Evolutionary conservation across 2,888 invertebrate genomes (phyloP).

Genomic region (Anarsia innoxiella): DNA sequence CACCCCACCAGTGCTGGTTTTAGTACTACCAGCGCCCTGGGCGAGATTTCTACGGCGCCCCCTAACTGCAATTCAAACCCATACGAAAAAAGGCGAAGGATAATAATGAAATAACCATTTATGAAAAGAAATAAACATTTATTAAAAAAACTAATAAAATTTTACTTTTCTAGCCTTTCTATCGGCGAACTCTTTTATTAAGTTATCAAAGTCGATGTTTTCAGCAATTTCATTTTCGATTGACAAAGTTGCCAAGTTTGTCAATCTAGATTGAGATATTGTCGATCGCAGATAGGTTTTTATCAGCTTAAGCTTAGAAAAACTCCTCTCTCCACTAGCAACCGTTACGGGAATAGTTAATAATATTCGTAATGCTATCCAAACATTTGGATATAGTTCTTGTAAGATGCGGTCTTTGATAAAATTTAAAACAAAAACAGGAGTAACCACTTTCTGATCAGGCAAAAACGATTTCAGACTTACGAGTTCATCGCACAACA

Average conservation of each 20-base stretch:
- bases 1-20: too few species aligned
- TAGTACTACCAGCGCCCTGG: too few species aligned
- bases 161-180: constrained; percentile 24
- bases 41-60: not conserved
- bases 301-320: constrained; percentile 13
- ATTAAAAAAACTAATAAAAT: constrained; percentile 16
- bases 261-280: constrained; percentile 22
- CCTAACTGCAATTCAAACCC: too few species aligned
- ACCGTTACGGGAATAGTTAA: constrained; percentile 15
- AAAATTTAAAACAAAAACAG: constrained; percentile 18
- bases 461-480: constrained; percentile 19
- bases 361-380: constrained; percentile 20
- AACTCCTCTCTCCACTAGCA: constrained; percentile 11
- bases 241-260: constrained; percentile 26
- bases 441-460: constrained; percentile 16
- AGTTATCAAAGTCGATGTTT: constrained; percentile 21
- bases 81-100: constrained; percentile 9
- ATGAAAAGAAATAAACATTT: constrained; percentile 13
- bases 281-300: constrained; percentile 24
- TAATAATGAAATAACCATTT: constrained; percentile 11
- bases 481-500: constrained; percentile 18
- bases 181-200: constrained; percentile 24
- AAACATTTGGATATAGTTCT: constrained; percentile 25
- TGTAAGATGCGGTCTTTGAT: constrained; percentile 22
- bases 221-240: constrained; percentile 27